These are phyloP conservation scores for Arrhopalites spinosus DNA, from an alignment of 2,888 invertebrate genomes.

Conservation along the genomic window DNA sequence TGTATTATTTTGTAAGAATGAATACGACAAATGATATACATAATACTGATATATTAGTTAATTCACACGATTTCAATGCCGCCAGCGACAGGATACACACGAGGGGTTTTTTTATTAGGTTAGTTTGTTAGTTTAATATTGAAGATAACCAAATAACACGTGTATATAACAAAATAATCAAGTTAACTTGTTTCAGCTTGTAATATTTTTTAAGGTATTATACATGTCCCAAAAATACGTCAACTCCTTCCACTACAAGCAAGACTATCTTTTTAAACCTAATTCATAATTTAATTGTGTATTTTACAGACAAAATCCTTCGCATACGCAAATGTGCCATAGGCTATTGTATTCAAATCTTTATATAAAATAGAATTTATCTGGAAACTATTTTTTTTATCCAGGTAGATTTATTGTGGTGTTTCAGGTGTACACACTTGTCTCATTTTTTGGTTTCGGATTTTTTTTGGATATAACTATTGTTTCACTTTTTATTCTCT, in stretches of 20 bases:
- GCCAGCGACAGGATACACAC: not conserved
- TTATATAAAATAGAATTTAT: not conserved
- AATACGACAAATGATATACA: not conserved
- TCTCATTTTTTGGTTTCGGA: not conserved
- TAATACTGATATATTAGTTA: not conserved
- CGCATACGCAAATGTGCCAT: slow-evolving; percentile 13
- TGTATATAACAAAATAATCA: slow-evolving; percentile 2
- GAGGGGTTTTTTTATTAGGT: not conserved
- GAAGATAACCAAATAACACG: not conserved
- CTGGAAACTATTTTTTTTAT: not conserved
- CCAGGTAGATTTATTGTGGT: not conserved
- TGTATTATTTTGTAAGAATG: not conserved
- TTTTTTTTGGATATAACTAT: slow-evolving; percentile 11
- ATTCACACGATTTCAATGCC: not conserved
- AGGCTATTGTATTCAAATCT: slow-evolving; percentile 6
- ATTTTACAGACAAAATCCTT: too few species aligned
- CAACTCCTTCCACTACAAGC: not conserved
- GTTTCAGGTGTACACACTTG: too few species aligned
- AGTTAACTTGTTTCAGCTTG: not conserved
- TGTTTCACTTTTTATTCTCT: not conserved
- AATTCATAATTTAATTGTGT: not conserved
- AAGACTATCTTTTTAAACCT: not conserved
- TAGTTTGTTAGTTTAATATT: not conserved
- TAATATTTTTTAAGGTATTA: too few species aligned
- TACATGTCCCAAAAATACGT: not conserved